Conservation (phyloP, 2,888 invertebrate genomes). For the Onthophagus sagittarius region DNA sequence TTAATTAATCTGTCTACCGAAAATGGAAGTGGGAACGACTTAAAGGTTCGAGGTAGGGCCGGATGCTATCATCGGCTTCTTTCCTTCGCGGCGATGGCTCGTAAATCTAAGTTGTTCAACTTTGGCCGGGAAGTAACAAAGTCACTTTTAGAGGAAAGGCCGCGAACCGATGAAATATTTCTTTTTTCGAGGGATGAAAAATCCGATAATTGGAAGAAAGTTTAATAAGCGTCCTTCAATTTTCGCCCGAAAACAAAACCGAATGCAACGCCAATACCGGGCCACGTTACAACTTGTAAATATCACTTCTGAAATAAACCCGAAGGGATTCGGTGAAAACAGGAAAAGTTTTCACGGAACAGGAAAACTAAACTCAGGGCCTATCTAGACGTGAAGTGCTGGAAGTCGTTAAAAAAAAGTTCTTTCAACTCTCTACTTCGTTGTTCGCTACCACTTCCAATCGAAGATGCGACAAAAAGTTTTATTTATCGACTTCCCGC, state of each 20-base stretch:
- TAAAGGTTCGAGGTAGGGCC: conserved; percentile 6
- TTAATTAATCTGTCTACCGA: conserved; percentile 11
- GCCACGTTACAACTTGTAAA: not conserved
- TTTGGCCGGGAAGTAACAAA: not conserved
- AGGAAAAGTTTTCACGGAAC: not conserved
- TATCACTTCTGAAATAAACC: not conserved
- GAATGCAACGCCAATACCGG: not conserved
- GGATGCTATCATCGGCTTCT: conserved; percentile 3
- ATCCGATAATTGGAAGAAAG: not conserved
- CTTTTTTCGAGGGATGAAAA: not conserved
- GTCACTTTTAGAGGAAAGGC: not conserved
- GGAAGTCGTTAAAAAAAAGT: not conserved
- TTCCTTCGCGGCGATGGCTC: not conserved
- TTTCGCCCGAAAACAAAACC: not conserved
- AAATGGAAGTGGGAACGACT: conserved; percentile 2
- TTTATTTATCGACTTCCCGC: not conserved
- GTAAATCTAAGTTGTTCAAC: conserved; percentile 6
- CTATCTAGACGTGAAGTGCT: not conserved
- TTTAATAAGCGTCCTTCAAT: not conserved
- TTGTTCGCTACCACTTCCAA: not conserved
- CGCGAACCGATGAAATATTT: not conserved
- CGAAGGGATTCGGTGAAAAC: not conserved
- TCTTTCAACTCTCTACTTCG: not conserved
- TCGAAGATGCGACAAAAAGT: not conserved
- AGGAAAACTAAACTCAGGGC: not conserved